Conservation (phyloP, 1,140 invertebrate species). For the Argopecten irradians region DNA sequence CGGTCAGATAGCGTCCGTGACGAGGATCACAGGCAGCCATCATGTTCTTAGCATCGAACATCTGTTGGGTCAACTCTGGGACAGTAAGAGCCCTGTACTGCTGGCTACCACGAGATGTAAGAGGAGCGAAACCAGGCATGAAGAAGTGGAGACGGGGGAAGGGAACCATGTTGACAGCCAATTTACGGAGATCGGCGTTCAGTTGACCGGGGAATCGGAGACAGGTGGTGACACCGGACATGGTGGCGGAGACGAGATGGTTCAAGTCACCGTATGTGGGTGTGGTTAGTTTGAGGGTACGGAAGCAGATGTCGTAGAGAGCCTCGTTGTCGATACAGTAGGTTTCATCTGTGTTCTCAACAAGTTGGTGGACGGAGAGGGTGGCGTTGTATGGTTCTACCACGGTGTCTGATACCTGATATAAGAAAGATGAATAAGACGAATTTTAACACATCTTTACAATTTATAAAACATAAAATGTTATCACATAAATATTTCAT, state of each 20-base stretch:
- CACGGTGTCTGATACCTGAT: constrained; percentile 79
- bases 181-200: constrained; percentile 90
- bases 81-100: constrained; percentile 80
- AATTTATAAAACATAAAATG: too few species aligned
- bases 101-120: constrained; percentile 80
- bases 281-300: constrained; percentile 88
- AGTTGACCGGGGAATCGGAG: constrained; percentile 88
- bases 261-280: constrained; percentile 82
- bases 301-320: constrained; percentile 94
- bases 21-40: constrained; percentile 84
- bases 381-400: constrained; percentile 82
- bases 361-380: constrained; percentile 86
- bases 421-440: too few species aligned
- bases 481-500: too few species aligned
- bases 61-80: constrained; percentile 81
- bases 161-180: constrained; percentile 87
- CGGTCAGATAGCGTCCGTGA: constrained; percentile 20
- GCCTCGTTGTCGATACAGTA: constrained; percentile 85
- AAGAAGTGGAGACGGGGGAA: constrained; percentile 89
- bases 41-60: constrained; percentile 88
- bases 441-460: too few species aligned
- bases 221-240: constrained; percentile 90
- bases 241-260: constrained; percentile 81
- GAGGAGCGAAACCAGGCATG: constrained; percentile 87
- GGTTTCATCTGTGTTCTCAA: constrained; percentile 86